A percentile compares a stretch with the other conserved stretches of the same genome.
Conservation (phyloP, 1,140 invertebrate species). For the Steinernema khuongi region DNA sequence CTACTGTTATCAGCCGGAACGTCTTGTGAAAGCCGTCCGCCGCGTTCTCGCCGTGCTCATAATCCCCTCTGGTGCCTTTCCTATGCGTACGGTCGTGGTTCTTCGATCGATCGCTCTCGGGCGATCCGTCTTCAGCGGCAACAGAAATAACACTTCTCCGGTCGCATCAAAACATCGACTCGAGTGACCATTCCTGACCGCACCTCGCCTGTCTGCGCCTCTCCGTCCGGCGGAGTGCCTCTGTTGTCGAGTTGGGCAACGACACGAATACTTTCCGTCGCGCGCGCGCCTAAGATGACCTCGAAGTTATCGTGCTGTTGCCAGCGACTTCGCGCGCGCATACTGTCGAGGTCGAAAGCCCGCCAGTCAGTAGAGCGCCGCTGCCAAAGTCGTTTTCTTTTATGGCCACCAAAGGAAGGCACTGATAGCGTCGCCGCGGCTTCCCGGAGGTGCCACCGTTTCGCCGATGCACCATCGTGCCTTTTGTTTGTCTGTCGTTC, state of each 20-base stretch:
- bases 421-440: neutral
- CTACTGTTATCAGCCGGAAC: neutral
- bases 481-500: too few relatives aligned
- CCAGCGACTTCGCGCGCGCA: neutral
- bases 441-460: neutral
- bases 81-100: neutral
- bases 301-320: constrained; percentile 8
- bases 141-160: neutral
- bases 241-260: neutral
- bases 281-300: constrained; percentile 10
- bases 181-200: constrained; percentile 4
- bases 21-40: neutral
- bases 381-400: neutral
- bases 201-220: neutral
- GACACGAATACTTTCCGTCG: constrained; percentile 5
- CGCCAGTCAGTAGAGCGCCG: neutral
- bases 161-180: neutral
- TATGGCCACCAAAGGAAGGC: neutral
- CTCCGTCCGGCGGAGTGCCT: neutral
- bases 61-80: neutral
- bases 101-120: neutral
- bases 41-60: neutral
- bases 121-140: neutral
- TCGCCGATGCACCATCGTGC: neutral
- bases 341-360: neutral